Conservation (phyloP, 2,888 invertebrate genomes). For the Ormyrus nitidulus region DNA sequence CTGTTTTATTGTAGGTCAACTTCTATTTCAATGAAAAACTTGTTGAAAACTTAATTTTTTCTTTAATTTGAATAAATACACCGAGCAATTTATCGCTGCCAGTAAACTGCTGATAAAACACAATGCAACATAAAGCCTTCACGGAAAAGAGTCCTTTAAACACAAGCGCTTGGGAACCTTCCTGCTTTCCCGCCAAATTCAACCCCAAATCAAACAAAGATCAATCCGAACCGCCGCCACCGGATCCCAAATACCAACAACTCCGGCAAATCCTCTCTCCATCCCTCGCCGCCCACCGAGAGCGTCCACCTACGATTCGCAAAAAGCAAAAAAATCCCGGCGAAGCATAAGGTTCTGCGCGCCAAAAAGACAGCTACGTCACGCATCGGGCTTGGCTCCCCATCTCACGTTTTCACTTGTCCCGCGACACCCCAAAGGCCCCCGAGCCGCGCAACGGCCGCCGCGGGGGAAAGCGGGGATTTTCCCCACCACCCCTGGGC, state of each 20-base stretch:
- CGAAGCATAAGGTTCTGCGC: neutral
- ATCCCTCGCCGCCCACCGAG: neutral
- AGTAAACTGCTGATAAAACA: no score
- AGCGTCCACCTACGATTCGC: no score
- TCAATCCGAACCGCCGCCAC: neutral
- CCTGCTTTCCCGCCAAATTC: no score
- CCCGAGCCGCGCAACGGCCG: neutral
- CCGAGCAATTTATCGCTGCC: no score
- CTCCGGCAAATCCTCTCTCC: neutral
- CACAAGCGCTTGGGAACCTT: no score
- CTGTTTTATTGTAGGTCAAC: no score
- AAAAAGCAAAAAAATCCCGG: neutral
- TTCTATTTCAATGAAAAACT: no score
- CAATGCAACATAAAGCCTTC: no score
- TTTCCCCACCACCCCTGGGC: constrained; percentile 4
- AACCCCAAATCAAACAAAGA: constrained; percentile 11
- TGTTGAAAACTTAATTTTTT: no score
- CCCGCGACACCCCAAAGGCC: neutral
- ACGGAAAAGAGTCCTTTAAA: no score
- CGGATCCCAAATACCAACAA: constrained; percentile 7
- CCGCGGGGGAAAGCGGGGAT: constrained; percentile 6
- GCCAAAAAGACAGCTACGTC: neutral
- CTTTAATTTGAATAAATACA: no score
- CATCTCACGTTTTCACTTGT: constrained; percentile 21
- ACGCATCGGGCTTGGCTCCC: neutral